Evolutionary conservation across 2,888 invertebrate species (phyloP), one percentile per base, ranked within the genome.

Genomic region (Oligia latruncula): DNA sequence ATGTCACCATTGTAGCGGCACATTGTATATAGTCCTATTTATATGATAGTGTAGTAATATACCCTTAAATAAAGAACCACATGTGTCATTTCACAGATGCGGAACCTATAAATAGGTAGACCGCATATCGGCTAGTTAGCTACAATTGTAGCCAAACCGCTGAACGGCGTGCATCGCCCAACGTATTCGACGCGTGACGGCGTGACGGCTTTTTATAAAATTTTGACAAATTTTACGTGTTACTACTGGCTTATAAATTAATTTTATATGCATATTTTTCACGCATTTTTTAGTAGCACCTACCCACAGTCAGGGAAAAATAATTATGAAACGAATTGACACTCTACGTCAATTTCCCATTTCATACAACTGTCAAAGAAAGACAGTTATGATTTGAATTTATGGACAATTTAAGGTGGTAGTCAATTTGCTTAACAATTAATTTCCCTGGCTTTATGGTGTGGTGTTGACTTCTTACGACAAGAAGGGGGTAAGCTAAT

Each of bases 111-210:
- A 81, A 88, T 85, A 83, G 74, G 82, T 77, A 82, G 65, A 87
- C 89, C 89, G 65, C 88, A 87, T 52, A 67, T 71, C 74, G 79
- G 83, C 83, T 88, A 89, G 89, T 89, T 89, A 89, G 83, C 83
- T 84, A 66, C 87, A 82, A 89, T 89, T 89, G 89, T 85, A 88
- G 88, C 83, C 89, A 89, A 88, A 89, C 89, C 89, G 55, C 88
- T 55, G 83, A 82, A 71, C 78, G 60, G 78, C 80, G 82, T 66
- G 82, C 83, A 77, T 80, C 73, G 81, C 60, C 78, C 76, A 68
- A 86, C 74, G 84, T 80, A 78, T 89, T 78, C 82, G 66, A 80
- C 78, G 70, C 80, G 75, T 84, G 71, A 88, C 75, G 73, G 17
- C 77, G 75, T 84, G 71, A 88, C 75, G 73, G 17, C 77, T 82